Evolutionary conservation across 2,888 invertebrate species (phyloP), one percentile per base, ranked within the genome.

Genomic region (Acleris emargana): DNA sequence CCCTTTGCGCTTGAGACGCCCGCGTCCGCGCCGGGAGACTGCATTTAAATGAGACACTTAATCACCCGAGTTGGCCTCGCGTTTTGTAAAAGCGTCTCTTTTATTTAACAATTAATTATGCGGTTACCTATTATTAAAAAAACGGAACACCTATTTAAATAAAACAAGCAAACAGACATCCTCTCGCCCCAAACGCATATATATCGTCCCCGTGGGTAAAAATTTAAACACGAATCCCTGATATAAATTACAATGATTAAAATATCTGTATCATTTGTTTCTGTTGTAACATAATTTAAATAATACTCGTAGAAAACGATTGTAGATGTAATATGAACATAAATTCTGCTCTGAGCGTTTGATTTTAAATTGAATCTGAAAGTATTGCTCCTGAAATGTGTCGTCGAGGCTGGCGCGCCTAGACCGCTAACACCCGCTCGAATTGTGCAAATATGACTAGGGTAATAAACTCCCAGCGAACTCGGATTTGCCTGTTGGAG

Each of bases 41-140:
- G 90, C 89, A 91, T 92, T 91, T 92, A 92, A 91, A 92, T 92
- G 90, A 91, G 91, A 91, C 88, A 92, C 90, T 92, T 90, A 91
- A 91, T 92, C 91, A 92, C 87, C 85, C 83, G 85, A 86, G 84
- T 87, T 87, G 86, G 86, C 82, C 87, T 84, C 83, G 83, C 85
- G 81, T 84, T 89, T 86, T 88, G 87, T 86, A 84, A 85, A 82
- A 84, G 84, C 87, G 85, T 86, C 89, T 84, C 86, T 89, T 87
- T 87, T 86, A 83, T 88, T 87, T 83, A 68, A 66, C 70, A 66
- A 85, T 90, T 89, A 82, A 87, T 87, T 89, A 86, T 82, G 79
- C 78, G 77, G 76, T 75, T 75, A 76, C 75, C 76, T 72, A 70
- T 67, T 74, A 73, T 75, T 76, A 76, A 69, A 68, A 63, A 55